Conservation (phyloP, 2,113 vertebrate species). For the Platysternon megacephalum region DNA sequence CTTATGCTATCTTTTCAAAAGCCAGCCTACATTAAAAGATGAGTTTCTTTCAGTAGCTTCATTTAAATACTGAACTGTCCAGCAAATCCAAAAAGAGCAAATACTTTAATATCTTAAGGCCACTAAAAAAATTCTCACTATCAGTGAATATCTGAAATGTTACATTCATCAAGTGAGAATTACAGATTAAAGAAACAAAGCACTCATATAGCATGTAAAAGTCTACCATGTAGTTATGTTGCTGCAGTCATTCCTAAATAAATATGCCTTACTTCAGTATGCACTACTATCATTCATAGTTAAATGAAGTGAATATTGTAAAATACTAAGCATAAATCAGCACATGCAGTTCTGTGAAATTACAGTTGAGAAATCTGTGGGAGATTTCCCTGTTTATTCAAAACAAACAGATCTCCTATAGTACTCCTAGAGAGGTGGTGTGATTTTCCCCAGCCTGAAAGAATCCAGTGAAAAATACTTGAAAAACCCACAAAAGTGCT, state of each 20-base stretch:
- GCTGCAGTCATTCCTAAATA: background rate
- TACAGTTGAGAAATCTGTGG: background rate
- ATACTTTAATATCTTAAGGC: background rate
- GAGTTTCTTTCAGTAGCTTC: background rate
- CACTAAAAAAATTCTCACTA: background rate
- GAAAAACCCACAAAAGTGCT: background rate
- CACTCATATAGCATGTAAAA: background rate
- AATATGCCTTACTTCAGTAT: background rate
- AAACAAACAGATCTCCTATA: background rate
- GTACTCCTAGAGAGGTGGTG: background rate
- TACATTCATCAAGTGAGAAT: background rate
- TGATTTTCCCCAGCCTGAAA: background rate
- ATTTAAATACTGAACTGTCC: background rate
- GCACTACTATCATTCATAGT: background rate
- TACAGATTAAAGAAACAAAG: background rate
- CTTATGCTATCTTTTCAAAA: background rate
- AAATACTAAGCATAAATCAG: background rate
- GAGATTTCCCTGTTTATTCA: background rate
- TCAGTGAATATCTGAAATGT: background rate
- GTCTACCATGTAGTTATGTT: background rate
- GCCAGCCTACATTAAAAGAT: background rate
- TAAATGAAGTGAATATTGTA: background rate
- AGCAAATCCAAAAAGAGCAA: background rate
- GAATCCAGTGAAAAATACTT: background rate
- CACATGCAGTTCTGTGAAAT: accelerated